Evolutionary conservation across 2,113 vertebrate genomes (phyloP).

Genomic region (Archilochus colubris): DNA sequence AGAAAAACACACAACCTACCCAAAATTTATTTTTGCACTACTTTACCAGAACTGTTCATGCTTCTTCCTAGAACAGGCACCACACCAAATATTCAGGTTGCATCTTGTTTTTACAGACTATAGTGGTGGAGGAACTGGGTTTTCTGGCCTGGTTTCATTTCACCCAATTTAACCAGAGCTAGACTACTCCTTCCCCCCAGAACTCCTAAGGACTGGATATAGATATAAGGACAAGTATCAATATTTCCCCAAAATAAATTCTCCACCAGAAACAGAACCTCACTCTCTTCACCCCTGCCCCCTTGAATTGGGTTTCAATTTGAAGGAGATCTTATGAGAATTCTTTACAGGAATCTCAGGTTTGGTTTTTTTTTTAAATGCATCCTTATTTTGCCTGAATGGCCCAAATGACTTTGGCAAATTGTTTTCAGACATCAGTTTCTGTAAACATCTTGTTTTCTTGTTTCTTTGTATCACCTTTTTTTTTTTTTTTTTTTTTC

Average conservation of each 20-base stretch:
- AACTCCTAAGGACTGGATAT: background rate
- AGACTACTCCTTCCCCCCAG: background rate
- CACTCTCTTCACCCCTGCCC: background rate
- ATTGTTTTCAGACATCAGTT: background rate
- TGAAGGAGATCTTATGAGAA: background rate
- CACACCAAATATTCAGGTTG: background rate
- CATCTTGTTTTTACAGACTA: background rate
- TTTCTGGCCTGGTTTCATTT: background rate
- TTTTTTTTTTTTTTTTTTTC: background rate
- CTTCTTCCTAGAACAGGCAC: background rate
- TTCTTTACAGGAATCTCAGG: background rate
- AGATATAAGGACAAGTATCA: background rate
- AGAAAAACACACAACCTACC: background rate
- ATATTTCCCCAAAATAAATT: background rate
- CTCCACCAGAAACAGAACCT: background rate
- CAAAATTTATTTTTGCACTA: background rate
- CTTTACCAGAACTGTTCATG: background rate
- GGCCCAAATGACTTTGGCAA: background rate
- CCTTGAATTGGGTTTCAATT: background rate
- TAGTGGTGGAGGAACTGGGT: background rate
- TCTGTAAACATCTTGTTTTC: background rate
- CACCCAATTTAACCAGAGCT: background rate
- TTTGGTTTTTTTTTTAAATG: background rate
- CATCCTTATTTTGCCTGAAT: background rate
- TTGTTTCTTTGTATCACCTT: background rate